Evolutionary conservation across 2,888 invertebrate species (phyloP), one percentile per base, ranked within the genome.

Genomic region (Hypselothyrea guttata): DNA sequence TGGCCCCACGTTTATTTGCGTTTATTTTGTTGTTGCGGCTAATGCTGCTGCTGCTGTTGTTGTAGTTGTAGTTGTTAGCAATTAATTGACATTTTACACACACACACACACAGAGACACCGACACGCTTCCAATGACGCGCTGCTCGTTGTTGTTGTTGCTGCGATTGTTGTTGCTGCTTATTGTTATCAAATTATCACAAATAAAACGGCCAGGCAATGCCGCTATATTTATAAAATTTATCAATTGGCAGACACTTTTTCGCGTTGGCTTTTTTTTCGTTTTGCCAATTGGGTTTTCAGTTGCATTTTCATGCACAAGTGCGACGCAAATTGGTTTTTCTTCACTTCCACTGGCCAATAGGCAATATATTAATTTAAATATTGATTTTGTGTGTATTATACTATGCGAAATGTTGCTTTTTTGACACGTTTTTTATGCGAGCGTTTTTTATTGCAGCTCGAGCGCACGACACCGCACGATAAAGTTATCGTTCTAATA

Each of bases 161-260:
- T 46, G n/a, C 51, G 53, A 30, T 44, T 60, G 40, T 40, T 51
- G 16, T 54, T 38, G 51, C 55, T 40, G 54, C 57, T 44, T 71
- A 68, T 81, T 86, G 73, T 86, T 83, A 84, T 82, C 82, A 86
- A 78, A 71, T 81, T 70, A 73, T 37, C 59, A 64, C 57, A 48
- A 52, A 41, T 51, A 47, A 57, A 59, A 64, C 52, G 40, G 61
- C 40, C 34, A 59, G 52, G 22, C 47, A 54, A 35, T 47, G 59
- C 33, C 64, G 45, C 57, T 55, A 55, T 63, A 63, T 67, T 48
- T 58, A 56, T 41, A 41, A 33, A 41, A 58, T 44, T 45, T 53
- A 40, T 57, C 51, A 63, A 51, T 63, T 42, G 47, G 37, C 16
- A 47, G 47, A 55, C 44, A 63, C 64, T 73, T 71, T 56, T 42